Base-by-base conservation (phyloP, 2,797 vertebrate genomes). In the Picus viridis region DNA sequence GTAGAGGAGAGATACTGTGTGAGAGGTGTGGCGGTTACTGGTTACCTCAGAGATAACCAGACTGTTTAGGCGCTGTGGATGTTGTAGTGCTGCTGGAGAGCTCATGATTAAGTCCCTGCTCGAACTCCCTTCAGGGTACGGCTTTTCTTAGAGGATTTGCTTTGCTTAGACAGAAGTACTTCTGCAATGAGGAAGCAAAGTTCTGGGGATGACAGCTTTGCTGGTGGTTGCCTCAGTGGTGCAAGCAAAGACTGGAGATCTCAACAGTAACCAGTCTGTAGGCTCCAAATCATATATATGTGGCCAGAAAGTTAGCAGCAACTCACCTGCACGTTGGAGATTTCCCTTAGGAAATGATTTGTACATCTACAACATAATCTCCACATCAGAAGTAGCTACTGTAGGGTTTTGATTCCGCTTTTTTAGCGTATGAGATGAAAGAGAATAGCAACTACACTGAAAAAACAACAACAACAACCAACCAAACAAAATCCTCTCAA, bases 271-370 rank as follows among this genome's bases (percentile, higher is more conserved):
- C 61, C 71, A 86, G 45, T 83, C 84, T 93, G 75, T 70, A 79
- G 84, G 78, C 76, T 86, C 90, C 85, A 68, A 34, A 83, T 58
- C n/a, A 24, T 61, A 82, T 45, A 74, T 82, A 34, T 61, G 91
- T 84, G 89, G 77, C 86, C 86, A 92, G 92, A 94, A 94, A 95
- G 85, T 92, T 95, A 89, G 83, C 92, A 75, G 19, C 24, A 90
- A 69, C 59, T 82, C 53, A 43, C 15, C 39, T 81, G 30, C 32
- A 41, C 6, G 13, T 56, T 36, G 63, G 8, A 76, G 53, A 64
- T 61, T 79, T 90, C 34, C 77, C 43, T 23, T n/a, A 81, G 61
- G 81, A 82, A 88, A 79, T 68, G 0, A 51, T 71, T 88, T 54
- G n/a, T 70, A 61, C 24, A 15, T 68, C 22, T 30, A 24, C 72